These are phyloP conservation scores for Pheosia gnoma DNA, from an alignment of 2,888 invertebrate genomes.

Conservation along the genomic window DNA sequence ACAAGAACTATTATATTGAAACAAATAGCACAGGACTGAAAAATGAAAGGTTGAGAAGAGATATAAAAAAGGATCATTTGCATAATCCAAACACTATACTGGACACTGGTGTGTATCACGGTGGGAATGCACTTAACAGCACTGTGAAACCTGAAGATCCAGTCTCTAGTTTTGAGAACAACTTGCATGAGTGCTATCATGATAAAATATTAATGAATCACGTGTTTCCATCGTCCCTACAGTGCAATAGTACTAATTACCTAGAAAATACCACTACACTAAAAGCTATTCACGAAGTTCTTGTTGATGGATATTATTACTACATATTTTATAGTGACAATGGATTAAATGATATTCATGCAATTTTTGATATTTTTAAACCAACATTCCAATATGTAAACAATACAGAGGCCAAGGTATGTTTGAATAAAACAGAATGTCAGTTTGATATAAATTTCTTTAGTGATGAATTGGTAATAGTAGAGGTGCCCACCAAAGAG, in stretches of 20 bases:
- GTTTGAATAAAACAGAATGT: slow-evolving; percentile 91
- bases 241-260: slow-evolving; percentile 88
- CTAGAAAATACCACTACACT: slow-evolving; percentile 87
- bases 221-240: slow-evolving; percentile 87
- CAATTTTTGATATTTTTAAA: slow-evolving; percentile 93
- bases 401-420: slow-evolving; percentile 86
- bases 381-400: slow-evolving; percentile 92
- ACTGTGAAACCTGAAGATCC: slow-evolving; percentile 84
- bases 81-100: slow-evolving; percentile 83
- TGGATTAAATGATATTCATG: slow-evolving; percentile 92
- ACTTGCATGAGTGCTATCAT: slow-evolving; percentile 89
- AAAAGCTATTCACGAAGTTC: slow-evolving; percentile 88
- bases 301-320: slow-evolving; percentile 92
- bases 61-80: slow-evolving; percentile 57
- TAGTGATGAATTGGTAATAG: slow-evolving; percentile 91
- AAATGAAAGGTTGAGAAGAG: slow-evolving; percentile 51
- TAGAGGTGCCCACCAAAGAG: slow-evolving; percentile 92
- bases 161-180: slow-evolving; percentile 93
- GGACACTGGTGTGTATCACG: slow-evolving; percentile 90
- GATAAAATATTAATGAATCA: slow-evolving; percentile 89
- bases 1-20: slow-evolving; percentile 13
- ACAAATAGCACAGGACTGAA: slow-evolving; percentile 13
- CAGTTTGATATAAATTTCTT: slow-evolving; percentile 88
- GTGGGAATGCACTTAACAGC: slow-evolving; percentile 87
- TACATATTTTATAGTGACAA: slow-evolving; percentile 96